phyloP scores from a whole-genome alignment of 2,113 vertebrate genomes.

The Ceyx margarethae region DNA sequence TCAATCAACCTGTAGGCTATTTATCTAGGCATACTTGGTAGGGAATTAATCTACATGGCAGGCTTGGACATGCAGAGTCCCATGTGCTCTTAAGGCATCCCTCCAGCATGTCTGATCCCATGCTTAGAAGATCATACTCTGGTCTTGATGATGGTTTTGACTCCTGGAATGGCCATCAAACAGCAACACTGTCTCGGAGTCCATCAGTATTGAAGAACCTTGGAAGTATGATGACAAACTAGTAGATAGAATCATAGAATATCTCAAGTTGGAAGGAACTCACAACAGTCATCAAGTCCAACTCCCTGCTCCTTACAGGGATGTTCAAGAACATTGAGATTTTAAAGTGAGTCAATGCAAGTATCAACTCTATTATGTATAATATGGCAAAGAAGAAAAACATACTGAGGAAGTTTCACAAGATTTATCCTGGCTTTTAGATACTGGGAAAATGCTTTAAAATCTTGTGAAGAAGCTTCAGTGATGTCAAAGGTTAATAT shows the following conservation, averaged over 20 bases:
- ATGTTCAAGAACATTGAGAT: neutral
- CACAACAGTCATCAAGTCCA: neutral
- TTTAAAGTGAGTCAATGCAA: neutral
- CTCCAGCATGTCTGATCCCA: slow-evolving; percentile 33
- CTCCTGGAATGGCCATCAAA: slow-evolving; percentile 19
- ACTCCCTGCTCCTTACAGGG: neutral
- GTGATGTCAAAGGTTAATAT: neutral
- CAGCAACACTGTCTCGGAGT: neutral
- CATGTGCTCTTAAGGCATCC: neutral
- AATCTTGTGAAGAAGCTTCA: neutral
- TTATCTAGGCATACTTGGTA: slow-evolving; percentile 14
- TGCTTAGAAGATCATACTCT: neutral
- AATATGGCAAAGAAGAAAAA: neutral
- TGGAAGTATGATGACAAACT: neutral
- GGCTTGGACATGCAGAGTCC: neutral
- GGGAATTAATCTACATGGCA: neutral
- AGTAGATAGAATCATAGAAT: neutral
- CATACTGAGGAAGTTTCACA: neutral
- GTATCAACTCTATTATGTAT: neutral
- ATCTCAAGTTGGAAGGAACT: neutral
- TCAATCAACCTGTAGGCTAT: slow-evolving; percentile 44
- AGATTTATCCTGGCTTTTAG: slow-evolving; percentile 15
- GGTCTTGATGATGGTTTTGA: neutral
- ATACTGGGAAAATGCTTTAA: slow-evolving; percentile 4
- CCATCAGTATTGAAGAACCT: neutral